Conservation (phyloP, 2,888 invertebrate species). For the Sylvicola cinctus region DNA sequence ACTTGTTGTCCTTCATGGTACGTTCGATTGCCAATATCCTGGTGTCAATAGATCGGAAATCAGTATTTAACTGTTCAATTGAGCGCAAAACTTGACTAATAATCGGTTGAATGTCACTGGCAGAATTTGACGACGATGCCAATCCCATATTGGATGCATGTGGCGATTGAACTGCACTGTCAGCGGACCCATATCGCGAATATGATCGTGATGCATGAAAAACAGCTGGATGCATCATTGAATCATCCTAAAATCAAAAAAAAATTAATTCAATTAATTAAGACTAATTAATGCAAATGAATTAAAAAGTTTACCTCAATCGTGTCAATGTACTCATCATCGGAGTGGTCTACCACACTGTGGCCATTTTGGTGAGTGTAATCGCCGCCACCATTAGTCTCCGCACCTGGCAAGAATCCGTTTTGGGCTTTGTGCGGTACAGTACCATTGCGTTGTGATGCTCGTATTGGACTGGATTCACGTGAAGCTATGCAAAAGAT, state of each 20-base stretch:
- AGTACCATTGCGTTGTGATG: constrained; percentile 16
- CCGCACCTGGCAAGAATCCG: not conserved
- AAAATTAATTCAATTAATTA: constrained; percentile 3
- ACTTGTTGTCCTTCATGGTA: too few relatives aligned
- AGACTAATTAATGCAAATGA: not conserved
- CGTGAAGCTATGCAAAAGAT: constrained; percentile 32
- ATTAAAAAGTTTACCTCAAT: constrained; percentile 58
- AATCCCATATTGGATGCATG: too few relatives aligned
- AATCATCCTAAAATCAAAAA: not conserved
- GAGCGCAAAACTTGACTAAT: too few relatives aligned
- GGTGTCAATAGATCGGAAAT: too few relatives aligned
- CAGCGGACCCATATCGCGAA: too few relatives aligned
- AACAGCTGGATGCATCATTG: not conserved
- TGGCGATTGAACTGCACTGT: too few relatives aligned
- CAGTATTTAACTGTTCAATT: too few relatives aligned
- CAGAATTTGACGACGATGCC: too few relatives aligned
- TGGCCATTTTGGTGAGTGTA: constrained; percentile 7
- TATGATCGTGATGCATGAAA: not conserved
- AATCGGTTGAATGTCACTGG: too few relatives aligned
- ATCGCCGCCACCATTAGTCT: constrained; percentile 8
- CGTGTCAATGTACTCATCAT: constrained; percentile 62
- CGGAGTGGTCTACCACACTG: constrained; percentile 19
- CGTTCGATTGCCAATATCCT: too few relatives aligned
- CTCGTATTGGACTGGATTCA: constrained; percentile 45
- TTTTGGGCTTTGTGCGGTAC: not conserved